Conservation (phyloP, 2,113 vertebrate genomes). For the Eidolon helvum region DNA sequence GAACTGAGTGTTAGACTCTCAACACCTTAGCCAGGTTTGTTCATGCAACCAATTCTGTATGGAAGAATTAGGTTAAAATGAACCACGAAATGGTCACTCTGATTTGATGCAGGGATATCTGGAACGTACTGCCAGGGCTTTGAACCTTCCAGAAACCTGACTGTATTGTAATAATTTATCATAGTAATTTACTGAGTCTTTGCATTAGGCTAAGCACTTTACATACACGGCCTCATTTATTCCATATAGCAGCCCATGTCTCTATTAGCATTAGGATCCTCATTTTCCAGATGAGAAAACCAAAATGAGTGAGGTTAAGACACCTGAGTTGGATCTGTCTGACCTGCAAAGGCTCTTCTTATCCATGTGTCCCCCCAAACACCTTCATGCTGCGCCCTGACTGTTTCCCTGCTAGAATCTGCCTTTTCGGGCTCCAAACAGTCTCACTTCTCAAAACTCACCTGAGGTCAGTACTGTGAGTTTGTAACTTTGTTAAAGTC, state of each 20-base stretch:
- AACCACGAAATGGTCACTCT: background rate
- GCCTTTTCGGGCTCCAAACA: background rate
- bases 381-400: background rate
- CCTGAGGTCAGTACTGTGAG: background rate
- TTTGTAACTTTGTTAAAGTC: background rate
- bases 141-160: background rate
- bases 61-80: background rate
- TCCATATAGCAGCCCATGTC: background rate
- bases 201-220: background rate
- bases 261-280: background rate
- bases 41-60: background rate
- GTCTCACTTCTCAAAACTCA: background rate
- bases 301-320: background rate
- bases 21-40: background rate
- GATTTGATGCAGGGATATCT: background rate
- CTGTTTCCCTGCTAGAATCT: background rate
- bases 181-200: background rate
- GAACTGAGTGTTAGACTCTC: background rate
- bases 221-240: background rate
- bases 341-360: background rate
- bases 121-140: background rate
- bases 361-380: background rate
- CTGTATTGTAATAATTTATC: background rate
- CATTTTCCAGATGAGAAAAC: background rate
- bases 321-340: background rate